Base-by-base conservation (phyloP, 2,113 vertebrate genomes). In the Actinemys pallida region DNA sequence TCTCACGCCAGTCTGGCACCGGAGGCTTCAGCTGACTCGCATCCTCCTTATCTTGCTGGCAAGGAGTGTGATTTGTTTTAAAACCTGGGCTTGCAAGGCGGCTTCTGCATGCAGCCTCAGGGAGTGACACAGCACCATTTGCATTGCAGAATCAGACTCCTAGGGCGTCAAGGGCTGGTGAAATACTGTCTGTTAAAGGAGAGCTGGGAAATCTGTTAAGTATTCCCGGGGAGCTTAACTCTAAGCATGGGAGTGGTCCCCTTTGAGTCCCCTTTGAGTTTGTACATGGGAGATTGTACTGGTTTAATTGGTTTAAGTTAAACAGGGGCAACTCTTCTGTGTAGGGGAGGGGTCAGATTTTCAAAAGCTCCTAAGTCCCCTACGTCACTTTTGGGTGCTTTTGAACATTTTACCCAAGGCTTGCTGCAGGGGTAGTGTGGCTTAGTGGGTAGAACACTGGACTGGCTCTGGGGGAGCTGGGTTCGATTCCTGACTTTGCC, bases 1-100 rank as follows among this genome's bases (percentile, higher is more conserved):
- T 95, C 95, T 95, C 97, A 94, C 76, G 6, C 94, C 90, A 0
- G 89, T 29, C 78, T 0, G 53, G 87, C 97, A 93, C 92, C 11
- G 3, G 62, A 24, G 79, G 86, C 93, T 72, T 91, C 93, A 83
- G 86, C 78, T 81, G 91, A 17, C 86, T 95, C 94, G 91, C 91
- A 62, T 90, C 87, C 87, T 20, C 56, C 94, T 96, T 96, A 95
- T 97, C 97, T 96, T 17, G 42, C 39, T 92, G 95, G 72, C 88
- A 91, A 83, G 49, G 49, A 57, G 31, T 86, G 83, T 12, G 81
- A 62, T 49, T 91, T 94, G 86, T 80, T 88, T 39, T 39, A 22
- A 10, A 56, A 86, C 90, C 35, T 3, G 2, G 0, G 62, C 47
- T 93, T 72, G 89, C 2, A 3, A 8, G 54, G 1, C 8, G 0